These are phyloP conservation scores for Plecotus auritus DNA, from an alignment of 2,113 vertebrate species.

Conservation along the genomic window DNA sequence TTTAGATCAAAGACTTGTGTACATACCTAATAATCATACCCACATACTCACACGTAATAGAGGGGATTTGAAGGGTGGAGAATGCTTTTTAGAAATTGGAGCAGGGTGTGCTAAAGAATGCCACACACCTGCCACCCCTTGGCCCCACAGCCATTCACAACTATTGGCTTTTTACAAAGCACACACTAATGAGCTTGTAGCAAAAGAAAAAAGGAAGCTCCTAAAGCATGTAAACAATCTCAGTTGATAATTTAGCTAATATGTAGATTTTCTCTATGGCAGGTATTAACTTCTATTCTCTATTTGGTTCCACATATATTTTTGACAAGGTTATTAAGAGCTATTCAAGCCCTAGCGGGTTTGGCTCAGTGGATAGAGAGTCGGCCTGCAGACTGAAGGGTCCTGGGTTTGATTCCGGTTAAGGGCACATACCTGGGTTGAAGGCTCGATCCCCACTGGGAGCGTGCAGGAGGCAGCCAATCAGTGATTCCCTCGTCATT, in stretches of 20 bases:
- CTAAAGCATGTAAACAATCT: neutral
- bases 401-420: too few species aligned
- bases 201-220: neutral
- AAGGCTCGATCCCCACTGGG: too few species aligned
- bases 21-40: neutral
- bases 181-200: neutral
- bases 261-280: neutral
- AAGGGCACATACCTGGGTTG: too few species aligned
- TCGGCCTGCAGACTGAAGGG: too few species aligned
- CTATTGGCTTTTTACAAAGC: neutral
- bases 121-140: neutral
- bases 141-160: neutral
- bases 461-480: too few species aligned
- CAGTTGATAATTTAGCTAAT: neutral
- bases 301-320: neutral
- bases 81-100: neutral
- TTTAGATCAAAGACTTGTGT: neutral
- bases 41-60: neutral
- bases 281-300: neutral
- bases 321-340: neutral
- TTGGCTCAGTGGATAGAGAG: too few species aligned
- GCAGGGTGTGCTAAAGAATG: neutral
- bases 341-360: neutral
- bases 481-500: too few species aligned
- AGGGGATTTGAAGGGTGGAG: neutral